phyloP scores from a whole-genome alignment of 1,140 invertebrate species.

The Formica exsecta region DNA sequence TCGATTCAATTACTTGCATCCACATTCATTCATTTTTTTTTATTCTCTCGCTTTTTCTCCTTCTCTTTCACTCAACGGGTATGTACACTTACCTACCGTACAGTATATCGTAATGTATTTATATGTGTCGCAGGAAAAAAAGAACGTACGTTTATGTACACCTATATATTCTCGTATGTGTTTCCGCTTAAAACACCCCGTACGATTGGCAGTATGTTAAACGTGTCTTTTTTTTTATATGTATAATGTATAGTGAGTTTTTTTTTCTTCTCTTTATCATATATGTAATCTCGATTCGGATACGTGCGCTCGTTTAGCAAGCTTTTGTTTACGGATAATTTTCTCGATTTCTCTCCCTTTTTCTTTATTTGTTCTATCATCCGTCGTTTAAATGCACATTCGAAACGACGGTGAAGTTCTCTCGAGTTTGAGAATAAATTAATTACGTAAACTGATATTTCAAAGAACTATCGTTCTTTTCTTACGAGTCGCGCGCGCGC shows the following conservation, averaged over 20 bases:
- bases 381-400: constrained; percentile 43
- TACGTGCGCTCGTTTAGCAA: constrained; percentile 55
- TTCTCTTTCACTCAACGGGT: constrained; percentile 15
- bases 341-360: neutral
- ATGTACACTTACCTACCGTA: constrained; percentile 79
- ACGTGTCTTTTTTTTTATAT: constrained; percentile 68
- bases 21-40: neutral
- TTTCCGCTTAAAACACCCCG: constrained; percentile 69
- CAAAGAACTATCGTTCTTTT: neutral
- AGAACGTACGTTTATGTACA: constrained; percentile 70
- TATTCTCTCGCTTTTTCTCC: neutral
- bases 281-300: constrained; percentile 60
- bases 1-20: neutral
- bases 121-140: constrained; percentile 71
- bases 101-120: constrained; percentile 62
- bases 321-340: constrained; percentile 17
- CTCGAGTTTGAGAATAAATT: constrained; percentile 36
- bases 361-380: neutral
- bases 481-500: constrained; percentile 39
- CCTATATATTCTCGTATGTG: constrained; percentile 69
- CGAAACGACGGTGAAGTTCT: constrained; percentile 6
- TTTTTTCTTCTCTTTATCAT: constrained; percentile 28
- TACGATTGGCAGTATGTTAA: constrained; percentile 83
- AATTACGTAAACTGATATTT: constrained; percentile 39
- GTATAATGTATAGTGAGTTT: constrained; percentile 50